Evolutionary conservation across 2,797 vertebrate genomes (phyloP).

Genomic region (Neosilurus hyrtlii): DNA sequence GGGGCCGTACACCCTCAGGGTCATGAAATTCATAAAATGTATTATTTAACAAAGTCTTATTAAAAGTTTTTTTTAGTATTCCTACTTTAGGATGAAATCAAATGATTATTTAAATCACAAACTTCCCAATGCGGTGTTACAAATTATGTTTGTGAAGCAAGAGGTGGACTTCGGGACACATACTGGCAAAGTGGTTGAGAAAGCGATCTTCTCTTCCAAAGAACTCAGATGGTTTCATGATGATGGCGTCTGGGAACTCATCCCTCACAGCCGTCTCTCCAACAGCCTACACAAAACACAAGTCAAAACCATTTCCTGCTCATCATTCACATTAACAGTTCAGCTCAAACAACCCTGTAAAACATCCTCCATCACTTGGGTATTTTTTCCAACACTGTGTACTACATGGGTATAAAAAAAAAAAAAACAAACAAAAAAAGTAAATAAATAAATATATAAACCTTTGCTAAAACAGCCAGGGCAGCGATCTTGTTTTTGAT

Average conservation of each 20-base stretch:
- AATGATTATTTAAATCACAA: not conserved
- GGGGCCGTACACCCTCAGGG: too few species aligned
- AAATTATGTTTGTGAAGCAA: not conserved
- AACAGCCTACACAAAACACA: constrained; percentile 78
- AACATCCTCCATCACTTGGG: too few species aligned
- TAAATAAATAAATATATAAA: too few species aligned
- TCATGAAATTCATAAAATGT: too few species aligned
- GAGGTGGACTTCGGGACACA: constrained; percentile 43
- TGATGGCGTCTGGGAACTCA: constrained; percentile 87
- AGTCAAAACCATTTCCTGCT: not conserved
- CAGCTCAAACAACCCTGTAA: not conserved
- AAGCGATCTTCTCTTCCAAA: constrained; percentile 93
- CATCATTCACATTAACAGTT: not conserved
- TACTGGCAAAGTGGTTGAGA: constrained; percentile 92
- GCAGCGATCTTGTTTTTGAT: too few species aligned
- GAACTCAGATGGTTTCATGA: constrained; percentile 91
- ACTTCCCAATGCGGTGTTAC: not conserved
- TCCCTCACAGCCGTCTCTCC: constrained; percentile 85
- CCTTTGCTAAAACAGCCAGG: too few species aligned
- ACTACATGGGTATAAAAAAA: too few species aligned
- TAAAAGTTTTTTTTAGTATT: not conserved
- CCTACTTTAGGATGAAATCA: not conserved
- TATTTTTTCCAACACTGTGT: too few species aligned
- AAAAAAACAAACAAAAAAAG: too few species aligned
- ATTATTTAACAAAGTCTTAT: not conserved